phyloP scores from a whole-genome alignment of 2,888 invertebrate genomes.

The Nemotelus pantherinus region DNA sequence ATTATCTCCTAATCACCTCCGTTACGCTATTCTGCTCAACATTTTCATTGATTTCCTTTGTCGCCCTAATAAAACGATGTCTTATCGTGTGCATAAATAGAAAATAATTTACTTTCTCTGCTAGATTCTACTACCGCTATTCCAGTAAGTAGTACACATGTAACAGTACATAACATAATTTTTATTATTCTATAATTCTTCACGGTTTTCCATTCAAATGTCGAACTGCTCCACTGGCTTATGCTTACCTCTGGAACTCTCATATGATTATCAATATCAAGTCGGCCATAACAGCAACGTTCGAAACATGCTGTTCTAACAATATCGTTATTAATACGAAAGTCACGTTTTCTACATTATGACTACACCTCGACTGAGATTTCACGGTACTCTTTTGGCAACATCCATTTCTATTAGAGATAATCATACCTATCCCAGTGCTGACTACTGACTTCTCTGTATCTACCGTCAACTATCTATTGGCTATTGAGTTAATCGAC shows the following conservation, averaged over 20 bases:
- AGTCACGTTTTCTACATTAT: conserved; percentile 43
- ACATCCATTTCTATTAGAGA: conserved; percentile 16
- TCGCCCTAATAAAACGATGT: conserved; percentile 32
- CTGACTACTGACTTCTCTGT: not conserved
- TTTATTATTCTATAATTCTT: conserved; percentile 42
- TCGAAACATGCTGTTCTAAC: conserved; percentile 41
- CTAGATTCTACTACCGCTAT: conserved; percentile 5
- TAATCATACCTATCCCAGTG: not conserved
- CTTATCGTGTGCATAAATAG: conserved; percentile 25
- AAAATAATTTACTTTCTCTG: conserved; percentile 36
- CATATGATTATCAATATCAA: conserved; percentile 10
- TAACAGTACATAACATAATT: conserved; percentile 27
- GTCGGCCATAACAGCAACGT: not conserved
- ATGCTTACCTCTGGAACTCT: not conserved
- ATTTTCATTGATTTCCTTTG: not conserved
- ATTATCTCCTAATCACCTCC: not conserved
- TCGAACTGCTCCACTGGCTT: not conserved
- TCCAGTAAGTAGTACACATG: conserved; percentile 27
- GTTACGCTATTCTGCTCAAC: not conserved
- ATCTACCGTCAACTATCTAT: not conserved
- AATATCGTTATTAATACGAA: conserved; percentile 45
- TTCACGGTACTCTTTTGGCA: conserved; percentile 21
- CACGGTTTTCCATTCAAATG: conserved; percentile 21
- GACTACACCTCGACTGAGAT: conserved; percentile 39
- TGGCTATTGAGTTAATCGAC: conserved; percentile 26